These are phyloP conservation scores for Drosophila greeni DNA, from an alignment of 2,888 invertebrate genomes.

Conservation along the genomic window DNA sequence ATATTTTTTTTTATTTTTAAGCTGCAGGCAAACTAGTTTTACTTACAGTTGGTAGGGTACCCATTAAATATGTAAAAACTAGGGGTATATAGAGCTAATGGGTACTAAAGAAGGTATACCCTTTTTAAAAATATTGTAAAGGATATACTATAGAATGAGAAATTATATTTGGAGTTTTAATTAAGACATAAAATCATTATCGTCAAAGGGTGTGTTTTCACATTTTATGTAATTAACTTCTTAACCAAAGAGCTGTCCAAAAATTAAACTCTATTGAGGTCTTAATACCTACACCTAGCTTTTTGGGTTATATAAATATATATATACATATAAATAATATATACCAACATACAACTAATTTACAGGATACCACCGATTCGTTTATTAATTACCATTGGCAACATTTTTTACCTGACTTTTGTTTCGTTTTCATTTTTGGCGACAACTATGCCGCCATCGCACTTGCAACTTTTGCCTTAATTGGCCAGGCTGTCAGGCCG, in stretches of 20 bases:
- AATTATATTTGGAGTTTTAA: neutral
- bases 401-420: constrained; percentile 20
- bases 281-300: no score
- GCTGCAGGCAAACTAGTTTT: constrained; percentile 65
- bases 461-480: constrained; percentile 59
- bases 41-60: constrained; percentile 43
- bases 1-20: constrained; percentile 30
- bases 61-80: constrained; percentile 9
- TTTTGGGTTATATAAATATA: no score
- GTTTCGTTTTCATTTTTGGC: constrained; percentile 44
- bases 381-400: neutral
- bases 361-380: neutral
- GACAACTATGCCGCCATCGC: constrained; percentile 51
- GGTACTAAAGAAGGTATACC: no score
- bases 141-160: neutral
- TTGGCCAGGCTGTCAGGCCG: constrained; percentile 43
- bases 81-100: neutral
- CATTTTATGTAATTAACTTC: neutral
- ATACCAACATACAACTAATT: no score
- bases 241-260: neutral
- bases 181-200: neutral
- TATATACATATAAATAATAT: no score
- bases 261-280: neutral
- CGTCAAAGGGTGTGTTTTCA: neutral
- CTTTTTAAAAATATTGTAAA: no score